Evolutionary conservation across 2,797 vertebrate genomes (phyloP), one percentile per base, ranked within the genome.

Genomic region (Mormyrops boulengeri): DNA sequence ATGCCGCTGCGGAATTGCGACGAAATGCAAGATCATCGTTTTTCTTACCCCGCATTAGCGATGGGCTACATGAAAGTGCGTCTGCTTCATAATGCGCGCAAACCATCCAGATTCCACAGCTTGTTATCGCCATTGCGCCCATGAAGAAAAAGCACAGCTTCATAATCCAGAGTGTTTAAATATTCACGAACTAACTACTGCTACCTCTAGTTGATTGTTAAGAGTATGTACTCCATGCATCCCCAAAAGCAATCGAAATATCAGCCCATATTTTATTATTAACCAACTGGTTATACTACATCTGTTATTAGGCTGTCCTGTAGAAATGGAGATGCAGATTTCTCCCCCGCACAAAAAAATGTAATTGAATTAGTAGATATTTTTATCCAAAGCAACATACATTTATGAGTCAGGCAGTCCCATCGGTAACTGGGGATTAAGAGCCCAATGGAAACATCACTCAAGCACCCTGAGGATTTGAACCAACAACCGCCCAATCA

Each of bases 21-120:
- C 80, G 7, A 91, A 91, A 90, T 88, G 91, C 92, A 90, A 80
- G 92, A 92, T 94, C 94, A 94, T 92, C 92, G 6, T 89, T 93
- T 82, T 88, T 34, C 82, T 11, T 57, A 8, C 44, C 8, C 17
- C 38, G 12, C 9, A 47, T 44, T 62, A 9, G 55, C 38, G 38
- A 17, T 19, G 34, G 53, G 7, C 55, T 55, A 4, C 86, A n/a
- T 62, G 55, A 62, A 88, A 11, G 55, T 57, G 30, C 85, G 14
- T 19, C 11, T 1, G 85, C 50, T 57, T 60, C 38, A 62, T 73
- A 66, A 69, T 89, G 30, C 52, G 1, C 5, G 26, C 12, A 34
- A 87, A 34, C 85, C 85, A 55, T 55, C 22, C 85, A 5, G 44
- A 87, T 87, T 53, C n/a, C 26, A 0, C 49, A 3, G 49, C n/a